Percentiles rank a stretch among this genome's conserved stretches.
Evolutionary conservation across 2,113 vertebrate species (phyloP).

Genomic region (Lycaon pictus): DNA sequence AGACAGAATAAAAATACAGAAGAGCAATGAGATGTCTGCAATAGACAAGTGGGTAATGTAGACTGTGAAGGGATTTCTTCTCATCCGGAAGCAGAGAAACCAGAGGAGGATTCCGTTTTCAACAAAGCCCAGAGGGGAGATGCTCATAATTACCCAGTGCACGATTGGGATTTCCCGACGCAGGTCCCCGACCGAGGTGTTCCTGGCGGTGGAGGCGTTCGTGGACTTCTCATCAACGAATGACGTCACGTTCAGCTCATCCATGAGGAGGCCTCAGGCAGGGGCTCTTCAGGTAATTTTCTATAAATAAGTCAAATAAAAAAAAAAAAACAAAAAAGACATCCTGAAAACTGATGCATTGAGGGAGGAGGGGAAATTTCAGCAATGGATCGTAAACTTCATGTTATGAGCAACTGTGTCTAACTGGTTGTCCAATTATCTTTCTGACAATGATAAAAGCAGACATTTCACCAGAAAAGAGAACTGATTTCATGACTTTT

Average conservation of each 20-base stretch:
- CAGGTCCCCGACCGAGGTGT: constrained; percentile 74
- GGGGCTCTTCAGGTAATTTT: constrained; percentile 75
- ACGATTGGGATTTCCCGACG: constrained; percentile 77
- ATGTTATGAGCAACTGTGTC: too few species aligned
- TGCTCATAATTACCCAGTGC: constrained; percentile 75
- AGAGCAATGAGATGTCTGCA: constrained; percentile 83
- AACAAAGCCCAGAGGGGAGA: constrained; percentile 66
- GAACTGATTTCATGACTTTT: not conserved
- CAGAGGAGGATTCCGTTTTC: constrained; percentile 85
- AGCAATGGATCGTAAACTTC: not conserved
- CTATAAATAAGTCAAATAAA: constrained; percentile 78
- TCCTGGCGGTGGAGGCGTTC: constrained; percentile 82
- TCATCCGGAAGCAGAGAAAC: constrained; percentile 85
- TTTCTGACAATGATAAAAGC: not conserved
- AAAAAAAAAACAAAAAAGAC: constrained; percentile 70
- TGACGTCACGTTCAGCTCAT: constrained; percentile 81
- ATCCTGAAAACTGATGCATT: constrained; percentile 61
- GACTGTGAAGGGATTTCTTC: constrained; percentile 74
- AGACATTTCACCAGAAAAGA: not conserved
- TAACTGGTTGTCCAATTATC: not conserved
- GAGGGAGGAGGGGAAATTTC: not conserved
- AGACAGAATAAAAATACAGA: constrained; percentile 70
- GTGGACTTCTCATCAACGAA: constrained; percentile 66
- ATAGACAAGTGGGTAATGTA: constrained; percentile 74
- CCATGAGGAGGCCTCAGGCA: constrained; percentile 83